A percentile compares a stretch with the other conserved stretches of the same genome.
Evolutionary conservation across 2,113 vertebrate species (phyloP).

Genomic region (Prionailurus viverrinus): DNA sequence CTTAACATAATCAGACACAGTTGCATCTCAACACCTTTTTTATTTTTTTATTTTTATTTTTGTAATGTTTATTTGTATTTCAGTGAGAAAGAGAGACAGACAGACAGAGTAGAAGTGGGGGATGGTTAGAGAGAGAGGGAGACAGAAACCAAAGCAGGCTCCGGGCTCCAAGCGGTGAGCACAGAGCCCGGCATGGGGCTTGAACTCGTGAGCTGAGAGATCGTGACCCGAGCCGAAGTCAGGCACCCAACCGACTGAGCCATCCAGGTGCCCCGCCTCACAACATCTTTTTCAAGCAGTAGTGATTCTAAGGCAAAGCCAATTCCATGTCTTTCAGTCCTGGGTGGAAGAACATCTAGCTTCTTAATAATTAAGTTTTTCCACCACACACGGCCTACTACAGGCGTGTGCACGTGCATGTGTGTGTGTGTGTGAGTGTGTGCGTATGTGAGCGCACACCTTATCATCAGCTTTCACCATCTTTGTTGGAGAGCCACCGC

Average conservation of each 20-base stretch:
- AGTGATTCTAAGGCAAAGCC: neutral
- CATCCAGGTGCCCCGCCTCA: too few species aligned
- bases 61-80: too few species aligned
- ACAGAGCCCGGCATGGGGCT: too few species aligned
- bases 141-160: too few species aligned
- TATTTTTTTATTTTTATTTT: too few species aligned
- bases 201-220: too few species aligned
- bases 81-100: too few species aligned
- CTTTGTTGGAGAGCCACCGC: neutral
- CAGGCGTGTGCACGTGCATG: neutral
- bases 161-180: too few species aligned
- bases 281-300: neutral
- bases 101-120: too few species aligned
- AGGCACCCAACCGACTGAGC: too few species aligned
- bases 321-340: neutral
- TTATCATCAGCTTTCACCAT: neutral
- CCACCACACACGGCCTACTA: neutral
- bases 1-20: neutral
- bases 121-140: too few species aligned
- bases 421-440: neutral
- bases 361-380: neutral
- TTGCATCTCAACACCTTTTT: neutral
- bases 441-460: neutral
- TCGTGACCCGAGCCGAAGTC: too few species aligned
- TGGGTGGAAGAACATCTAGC: neutral